Base-by-base conservation (phyloP, 2,888 invertebrate genomes). In the Cloeon dipterum region DNA sequence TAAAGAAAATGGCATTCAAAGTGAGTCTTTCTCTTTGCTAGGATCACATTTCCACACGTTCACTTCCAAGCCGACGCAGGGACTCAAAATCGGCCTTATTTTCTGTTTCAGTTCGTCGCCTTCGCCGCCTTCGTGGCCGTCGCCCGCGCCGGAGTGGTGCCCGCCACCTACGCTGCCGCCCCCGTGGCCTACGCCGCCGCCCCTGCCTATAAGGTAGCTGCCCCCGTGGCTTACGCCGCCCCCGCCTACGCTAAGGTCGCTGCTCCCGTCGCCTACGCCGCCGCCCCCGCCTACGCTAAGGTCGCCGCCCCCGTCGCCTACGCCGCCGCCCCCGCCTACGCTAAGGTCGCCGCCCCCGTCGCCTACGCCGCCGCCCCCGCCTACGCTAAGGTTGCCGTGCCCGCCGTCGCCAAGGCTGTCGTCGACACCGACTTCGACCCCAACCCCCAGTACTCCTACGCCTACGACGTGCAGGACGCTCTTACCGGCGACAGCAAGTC, bases 401-500 rank as follows among this genome's bases (percentile, higher is more conserved):
- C 32, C 16, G 20, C 37, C 20, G n/a, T 32, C 20, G 13, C 20
- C 21, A 32, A 21, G 23, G 38, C 34, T 32, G 39, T 36, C 23
- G 39, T 39, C 32, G 39, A 39, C 35, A 35, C 39, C 32, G 39
- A 39, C 39, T 39, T 18, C 39, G 39, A 39, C 32, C 39, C 39
- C 21, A 20, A 39, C 26, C 40, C 40, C 18, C 37, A 37, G 32
- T 40, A 40, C 40, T 32, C 32, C 29, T 40, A 40, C 40, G 32
- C 40, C 10, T 40, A 40, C 32, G 34, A 34, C 34, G 32, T 40
- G 21, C 36, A 37, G 33, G 40, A 40, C 40, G 40, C 37, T 29
- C 40, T 40, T 16, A 40, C 40, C 40, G 40, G 40, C 34, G 40
- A 40, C 36, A 25, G 23, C 40, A 40, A 40, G 40, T 23, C 10